Evolutionary conservation across 2,113 vertebrate genomes (phyloP), one percentile per base, ranked within the genome.

Genomic region (Camelus bactrianus): DNA sequence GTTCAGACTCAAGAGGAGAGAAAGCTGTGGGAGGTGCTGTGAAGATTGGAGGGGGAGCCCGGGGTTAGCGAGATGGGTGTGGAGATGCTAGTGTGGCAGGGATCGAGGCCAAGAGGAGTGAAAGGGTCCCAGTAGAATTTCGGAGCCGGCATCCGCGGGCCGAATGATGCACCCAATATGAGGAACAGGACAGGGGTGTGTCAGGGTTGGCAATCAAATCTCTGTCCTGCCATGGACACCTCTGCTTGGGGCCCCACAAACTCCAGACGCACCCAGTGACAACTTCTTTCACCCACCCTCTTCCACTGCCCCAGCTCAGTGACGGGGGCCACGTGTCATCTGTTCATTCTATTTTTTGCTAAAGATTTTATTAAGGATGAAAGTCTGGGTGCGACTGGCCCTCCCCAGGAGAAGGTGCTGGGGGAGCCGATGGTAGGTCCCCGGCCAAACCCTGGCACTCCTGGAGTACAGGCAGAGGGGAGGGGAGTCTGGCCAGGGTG

Each of bases 141-240:
- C 1, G 0, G 42, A 52, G 17, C 22, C 48, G 46, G n/a, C 28
- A 46, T 15, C 2, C 0, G 3, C 60, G 48, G 38, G 26, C 81
- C 56, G 48, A 46, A 20, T 35, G 35, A 69, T 7, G 8, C 15
- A 19, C 16, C 13, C 11, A 24, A 35, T 24, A 3, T 85, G 79
- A 3, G 15, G 17, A 24, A 38, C 1, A 8, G 72, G 35, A 75
- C 24, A 86, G 38, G 30, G 19, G 11, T 20, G 6, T 3, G 32
- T 46, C 72, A 22, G 26, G 50, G 30, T 6, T 64, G 46, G 46
- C 30, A n/a, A 17, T 32, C n/a, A 56, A 28, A 70, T 58, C 32
- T 48, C 84, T 67, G 35, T 50, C 79, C 38, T 38, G 32, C 35
- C 17, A 2, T 17, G 50, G 67, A 22, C 64, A n/a, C 38, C n/a